Percentiles rank a stretch among this genome's conserved stretches.
These are phyloP conservation scores for Glaucidium brasilianum DNA, from an alignment of 2,113 vertebrate species.

Conservation along the genomic window DNA sequence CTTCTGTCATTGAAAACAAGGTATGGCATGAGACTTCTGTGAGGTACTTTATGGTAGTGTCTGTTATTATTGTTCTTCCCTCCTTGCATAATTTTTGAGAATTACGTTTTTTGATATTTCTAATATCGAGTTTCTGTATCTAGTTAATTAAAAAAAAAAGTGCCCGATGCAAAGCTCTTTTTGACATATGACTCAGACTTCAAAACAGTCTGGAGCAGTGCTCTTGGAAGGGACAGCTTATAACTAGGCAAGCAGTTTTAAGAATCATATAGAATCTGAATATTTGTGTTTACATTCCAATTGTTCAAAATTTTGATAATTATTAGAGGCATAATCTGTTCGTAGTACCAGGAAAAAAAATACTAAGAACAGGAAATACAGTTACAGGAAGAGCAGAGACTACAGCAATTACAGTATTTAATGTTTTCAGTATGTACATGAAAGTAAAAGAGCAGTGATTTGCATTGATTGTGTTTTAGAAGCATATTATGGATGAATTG, in stretches of 20 bases:
- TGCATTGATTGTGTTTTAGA: background rate
- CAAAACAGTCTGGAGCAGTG: background rate
- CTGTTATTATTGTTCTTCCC: background rate
- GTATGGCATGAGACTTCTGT: constrained; percentile 51
- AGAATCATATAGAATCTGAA: background rate
- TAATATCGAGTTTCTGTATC: background rate
- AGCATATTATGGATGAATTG: background rate
- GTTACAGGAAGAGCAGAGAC: background rate
- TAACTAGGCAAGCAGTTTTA: background rate
- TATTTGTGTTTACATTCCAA: background rate
- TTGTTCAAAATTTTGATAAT: background rate
- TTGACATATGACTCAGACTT: background rate
- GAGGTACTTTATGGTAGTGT: background rate
- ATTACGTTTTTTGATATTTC: background rate
- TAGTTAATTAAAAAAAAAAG: background rate
- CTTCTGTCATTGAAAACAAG: constrained; percentile 89
- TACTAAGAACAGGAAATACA: background rate
- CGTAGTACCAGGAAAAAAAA: background rate
- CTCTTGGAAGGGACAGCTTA: background rate
- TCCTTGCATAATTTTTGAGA: background rate
- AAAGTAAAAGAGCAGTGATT: background rate
- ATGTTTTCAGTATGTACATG: background rate
- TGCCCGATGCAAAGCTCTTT: background rate
- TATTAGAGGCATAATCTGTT: background rate
- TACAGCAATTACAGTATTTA: background rate